phyloP scores from a whole-genome alignment of 2,888 invertebrate species.

The Chloromyia formosa region DNA sequence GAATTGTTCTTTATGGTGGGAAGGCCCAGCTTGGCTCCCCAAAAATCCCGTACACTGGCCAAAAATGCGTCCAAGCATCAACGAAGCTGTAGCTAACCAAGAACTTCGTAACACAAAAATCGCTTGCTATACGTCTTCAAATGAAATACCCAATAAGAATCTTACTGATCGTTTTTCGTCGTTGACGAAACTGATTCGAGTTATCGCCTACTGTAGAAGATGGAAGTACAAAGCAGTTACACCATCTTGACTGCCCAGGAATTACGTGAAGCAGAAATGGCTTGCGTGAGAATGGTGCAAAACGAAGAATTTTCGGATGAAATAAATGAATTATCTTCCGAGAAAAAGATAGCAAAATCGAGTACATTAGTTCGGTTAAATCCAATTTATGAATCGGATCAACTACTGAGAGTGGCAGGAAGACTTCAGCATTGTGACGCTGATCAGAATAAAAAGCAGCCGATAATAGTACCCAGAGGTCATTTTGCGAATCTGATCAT shows the following conservation, averaged over 20 bases:
- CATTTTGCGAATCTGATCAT: conserved; percentile 4
- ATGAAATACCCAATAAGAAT: background rate
- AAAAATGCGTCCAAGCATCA: background rate
- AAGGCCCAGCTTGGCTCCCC: background rate
- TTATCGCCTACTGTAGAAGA: background rate
- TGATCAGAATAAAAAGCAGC: background rate
- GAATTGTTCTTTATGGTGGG: background rate
- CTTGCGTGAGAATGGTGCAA: background rate
- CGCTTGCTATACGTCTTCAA: background rate
- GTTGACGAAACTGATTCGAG: background rate
- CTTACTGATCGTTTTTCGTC: background rate
- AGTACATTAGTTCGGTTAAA: background rate
- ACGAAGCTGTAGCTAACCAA: background rate
- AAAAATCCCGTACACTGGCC: background rate
- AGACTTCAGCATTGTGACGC: background rate
- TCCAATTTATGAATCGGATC: background rate
- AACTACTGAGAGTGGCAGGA: background rate
- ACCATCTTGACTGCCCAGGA: background rate
- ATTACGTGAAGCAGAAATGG: background rate
- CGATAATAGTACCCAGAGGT: background rate
- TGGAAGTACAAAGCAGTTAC: background rate
- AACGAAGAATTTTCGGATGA: background rate
- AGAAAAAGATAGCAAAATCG: background rate
- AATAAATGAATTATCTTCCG: background rate
- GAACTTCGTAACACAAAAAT: background rate